A percentile compares a stretch with the other conserved stretches of the same genome.
phyloP scores from a whole-genome alignment of 2,888 invertebrate species.

The Rhopalosiphum nymphaeae region DNA sequence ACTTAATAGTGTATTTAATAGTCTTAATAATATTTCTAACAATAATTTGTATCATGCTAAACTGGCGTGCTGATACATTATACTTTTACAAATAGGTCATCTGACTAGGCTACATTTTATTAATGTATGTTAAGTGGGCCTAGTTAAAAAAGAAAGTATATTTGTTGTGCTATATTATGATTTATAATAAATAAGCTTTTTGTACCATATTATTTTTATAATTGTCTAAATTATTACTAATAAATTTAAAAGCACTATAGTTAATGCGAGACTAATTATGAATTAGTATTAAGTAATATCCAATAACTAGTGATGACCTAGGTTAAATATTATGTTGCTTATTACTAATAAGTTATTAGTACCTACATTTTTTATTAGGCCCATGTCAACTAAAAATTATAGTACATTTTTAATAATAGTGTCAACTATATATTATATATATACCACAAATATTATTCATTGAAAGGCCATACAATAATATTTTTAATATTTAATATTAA shows the following conservation, averaged over 20 bases:
- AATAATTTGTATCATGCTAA: neutral
- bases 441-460: neutral
- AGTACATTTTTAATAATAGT: neutral
- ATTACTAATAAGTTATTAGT: neutral
- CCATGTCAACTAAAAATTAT: neutral
- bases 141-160: neutral
- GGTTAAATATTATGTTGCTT: neutral
- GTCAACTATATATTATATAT: neutral
- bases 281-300: neutral
- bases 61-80: neutral
- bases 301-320: neutral
- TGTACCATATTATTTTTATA: neutral
- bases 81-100: neutral
- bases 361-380: neutral
- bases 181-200: neutral
- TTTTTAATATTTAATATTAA: neutral
- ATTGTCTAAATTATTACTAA: neutral
- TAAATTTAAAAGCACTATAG: neutral
- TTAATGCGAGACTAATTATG: neutral
- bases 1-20: neutral
- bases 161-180: neutral
- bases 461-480: neutral
- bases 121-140: neutral
- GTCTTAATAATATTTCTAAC: neutral
- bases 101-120: neutral